Conservation (phyloP, 2,113 vertebrate genomes). For the Platichthys flesus region DNA sequence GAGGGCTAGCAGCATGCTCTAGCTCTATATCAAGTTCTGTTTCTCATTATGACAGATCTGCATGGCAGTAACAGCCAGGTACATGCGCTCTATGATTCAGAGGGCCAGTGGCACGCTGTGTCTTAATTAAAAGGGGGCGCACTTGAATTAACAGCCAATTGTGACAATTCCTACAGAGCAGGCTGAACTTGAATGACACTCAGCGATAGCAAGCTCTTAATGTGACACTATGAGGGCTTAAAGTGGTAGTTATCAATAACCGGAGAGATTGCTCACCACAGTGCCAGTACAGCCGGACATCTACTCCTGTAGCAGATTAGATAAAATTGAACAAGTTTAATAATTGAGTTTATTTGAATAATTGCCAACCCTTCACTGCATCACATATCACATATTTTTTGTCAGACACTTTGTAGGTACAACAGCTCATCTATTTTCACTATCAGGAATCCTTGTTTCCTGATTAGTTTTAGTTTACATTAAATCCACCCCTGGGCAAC, state of each 20-base stretch:
- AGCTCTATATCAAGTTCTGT: not conserved
- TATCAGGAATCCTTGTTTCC: no score
- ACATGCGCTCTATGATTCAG: not conserved
- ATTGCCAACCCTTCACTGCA: not conserved
- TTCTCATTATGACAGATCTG: not conserved
- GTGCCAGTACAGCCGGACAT: not conserved
- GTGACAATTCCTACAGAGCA: not conserved
- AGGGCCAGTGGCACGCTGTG: not conserved
- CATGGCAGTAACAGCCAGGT: not conserved
- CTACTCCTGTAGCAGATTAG: not conserved
- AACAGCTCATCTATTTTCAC: no score
- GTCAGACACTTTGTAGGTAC: no score
- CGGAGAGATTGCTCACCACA: not conserved
- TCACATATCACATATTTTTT: not conserved
- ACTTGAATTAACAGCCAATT: not conserved
- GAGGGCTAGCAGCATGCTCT: not conserved
- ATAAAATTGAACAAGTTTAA: not conserved
- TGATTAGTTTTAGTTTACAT: no score
- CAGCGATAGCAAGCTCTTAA: not conserved
- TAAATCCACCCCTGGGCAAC: no score
- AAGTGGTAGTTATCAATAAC: not conserved
- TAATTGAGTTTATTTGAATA: not conserved
- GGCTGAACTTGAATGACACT: not conserved
- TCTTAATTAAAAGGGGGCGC: not conserved
- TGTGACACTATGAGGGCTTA: not conserved